Evolutionary conservation across 2,113 vertebrate species (phyloP), one percentile per base, ranked within the genome.

Genomic region (Pterophyllum scalare): DNA sequence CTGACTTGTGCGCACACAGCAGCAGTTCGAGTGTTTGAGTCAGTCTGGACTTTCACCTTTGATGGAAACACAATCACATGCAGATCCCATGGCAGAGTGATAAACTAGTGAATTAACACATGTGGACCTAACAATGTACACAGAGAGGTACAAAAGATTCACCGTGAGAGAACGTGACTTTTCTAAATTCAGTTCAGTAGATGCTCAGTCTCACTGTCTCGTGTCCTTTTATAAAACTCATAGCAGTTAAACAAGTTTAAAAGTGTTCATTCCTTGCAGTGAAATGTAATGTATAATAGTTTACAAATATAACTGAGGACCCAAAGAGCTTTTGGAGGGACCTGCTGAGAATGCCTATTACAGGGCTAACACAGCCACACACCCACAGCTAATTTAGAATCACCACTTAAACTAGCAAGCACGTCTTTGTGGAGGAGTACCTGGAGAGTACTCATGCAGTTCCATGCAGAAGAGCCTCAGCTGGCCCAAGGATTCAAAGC

Each of bases 241-340:
- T 43, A 64, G 81, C 6, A 28, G 82, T 82, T 80, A 62, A 84
- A 87, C 22, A 28, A 7, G 11, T 62, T 83, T 43, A 83, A 81
- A 79, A 80, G 59, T 46, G 40, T 75, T 85, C 72, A 70, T 78
- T n/a, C 76, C 57, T 40, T 52, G 64, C 64, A 46, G 76, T 54
- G 54, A 31, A 79, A 79, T 38, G 40, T 59, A 83, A 81, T 28
- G 40, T 80, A 83, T 89, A 81, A 86, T 77, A 77, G 57, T 82
- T 38, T 38, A 38, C 8, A 38, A 38, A 9, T 38, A 38, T 38
- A 10, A 38, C 35, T 38, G 9, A 20, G 40, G 64, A 28, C 14
- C 22, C 38, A 67, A 65, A 65, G n/a, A 65, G 38, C 38, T 65
- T 65, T 65, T 65, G 40, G 22, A 46, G 64, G 38, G 3, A 46